phyloP scores from a whole-genome alignment of 2,113 vertebrate species.

The Meles meles region DNA sequence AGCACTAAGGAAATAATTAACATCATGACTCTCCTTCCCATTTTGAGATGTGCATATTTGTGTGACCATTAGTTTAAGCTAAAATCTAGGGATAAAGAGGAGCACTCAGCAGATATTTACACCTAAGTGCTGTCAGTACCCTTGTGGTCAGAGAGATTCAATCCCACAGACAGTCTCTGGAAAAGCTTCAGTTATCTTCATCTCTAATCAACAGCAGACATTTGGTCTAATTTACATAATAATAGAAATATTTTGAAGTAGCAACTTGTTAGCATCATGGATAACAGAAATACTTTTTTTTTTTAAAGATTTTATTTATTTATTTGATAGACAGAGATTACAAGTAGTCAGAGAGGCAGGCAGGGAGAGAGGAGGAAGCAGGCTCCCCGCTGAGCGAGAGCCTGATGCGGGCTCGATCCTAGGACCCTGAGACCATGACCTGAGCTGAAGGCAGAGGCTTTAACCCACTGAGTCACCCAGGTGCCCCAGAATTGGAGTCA shows the following conservation, averaged over 20 bases:
- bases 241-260: background rate
- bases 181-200: background rate
- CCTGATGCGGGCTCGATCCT: too few relatives aligned
- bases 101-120: background rate
- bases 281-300: background rate
- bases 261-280: background rate
- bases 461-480: too few relatives aligned
- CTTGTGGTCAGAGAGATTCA: background rate
- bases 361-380: too few relatives aligned
- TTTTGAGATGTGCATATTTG: background rate
- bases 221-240: slow-evolving; percentile 3
- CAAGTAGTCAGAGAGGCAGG: too few relatives aligned
- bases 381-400: too few relatives aligned
- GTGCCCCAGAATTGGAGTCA: background rate
- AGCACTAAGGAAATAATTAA: background rate
- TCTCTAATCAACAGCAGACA: background rate
- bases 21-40: background rate
- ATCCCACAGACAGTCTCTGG: background rate
- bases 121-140: background rate
- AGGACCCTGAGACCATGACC: too few relatives aligned
- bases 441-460: too few relatives aligned
- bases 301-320: too few relatives aligned
- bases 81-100: background rate
- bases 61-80: background rate
- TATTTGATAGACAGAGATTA: too few relatives aligned